Evolutionary conservation across 1,140 invertebrate species (phyloP).

Genomic region (Drosophila busckii): DNA sequence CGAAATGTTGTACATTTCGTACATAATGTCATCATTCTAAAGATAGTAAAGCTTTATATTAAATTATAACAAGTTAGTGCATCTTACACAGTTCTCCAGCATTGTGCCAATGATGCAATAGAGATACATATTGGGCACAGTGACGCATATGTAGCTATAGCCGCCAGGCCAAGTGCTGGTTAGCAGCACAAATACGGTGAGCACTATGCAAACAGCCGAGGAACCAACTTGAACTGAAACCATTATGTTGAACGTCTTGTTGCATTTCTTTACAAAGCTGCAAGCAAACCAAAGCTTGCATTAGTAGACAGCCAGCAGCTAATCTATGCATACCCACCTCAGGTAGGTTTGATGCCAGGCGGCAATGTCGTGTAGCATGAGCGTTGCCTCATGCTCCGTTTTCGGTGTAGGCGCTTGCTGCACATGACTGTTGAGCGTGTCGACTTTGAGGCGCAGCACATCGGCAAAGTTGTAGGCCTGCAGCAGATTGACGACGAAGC

Average conservation of each 20-base stretch:
- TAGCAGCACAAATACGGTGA: conserved; percentile 31
- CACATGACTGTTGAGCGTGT: conserved; percentile 12
- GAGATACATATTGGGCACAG: conserved; percentile 32
- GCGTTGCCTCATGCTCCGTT: neutral
- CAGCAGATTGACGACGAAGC: conserved; percentile 23
- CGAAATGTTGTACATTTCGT: too few species aligned
- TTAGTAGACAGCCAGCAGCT: neutral
- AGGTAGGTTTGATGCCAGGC: conserved; percentile 43
- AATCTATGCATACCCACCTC: conserved; percentile 10
- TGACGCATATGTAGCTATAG: conserved; percentile 20
- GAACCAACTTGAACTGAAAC: conserved; percentile 27
- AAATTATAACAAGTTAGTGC: neutral
- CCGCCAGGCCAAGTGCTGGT: conserved; percentile 31
- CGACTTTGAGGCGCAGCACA: conserved; percentile 31
- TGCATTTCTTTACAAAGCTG: conserved; percentile 29
- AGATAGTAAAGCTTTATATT: neutral
- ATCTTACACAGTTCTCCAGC: conserved; percentile 39
- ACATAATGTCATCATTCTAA: conserved; percentile 10
- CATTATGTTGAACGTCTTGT: conserved; percentile 24
- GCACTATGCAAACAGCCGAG: conserved; percentile 33
- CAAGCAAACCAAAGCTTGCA: neutral
- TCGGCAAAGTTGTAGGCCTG: conserved; percentile 36
- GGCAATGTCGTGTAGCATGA: conserved; percentile 26
- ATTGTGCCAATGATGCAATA: conserved; percentile 47
- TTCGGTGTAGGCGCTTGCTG: neutral